Evolutionary conservation across 1,140 invertebrate species (phyloP).

Genomic region (Ostrea denselamellosa): DNA sequence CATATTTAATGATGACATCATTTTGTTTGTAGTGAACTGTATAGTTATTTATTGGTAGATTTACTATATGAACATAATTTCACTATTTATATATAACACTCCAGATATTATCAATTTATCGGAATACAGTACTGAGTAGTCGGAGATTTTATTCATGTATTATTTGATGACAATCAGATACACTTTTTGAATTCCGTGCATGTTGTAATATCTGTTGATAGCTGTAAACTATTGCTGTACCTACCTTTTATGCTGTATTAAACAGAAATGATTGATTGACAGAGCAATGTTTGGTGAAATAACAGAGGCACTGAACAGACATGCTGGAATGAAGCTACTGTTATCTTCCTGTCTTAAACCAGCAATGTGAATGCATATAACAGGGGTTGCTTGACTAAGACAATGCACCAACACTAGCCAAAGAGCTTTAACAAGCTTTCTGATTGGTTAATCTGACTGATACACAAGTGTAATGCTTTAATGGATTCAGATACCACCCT

Average conservation of each 20-base stretch:
- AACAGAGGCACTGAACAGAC: background rate
- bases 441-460: constrained; percentile 33
- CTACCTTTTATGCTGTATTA: background rate
- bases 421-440: constrained; percentile 1
- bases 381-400: constrained; percentile 16
- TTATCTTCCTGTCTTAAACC: background rate
- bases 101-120: background rate
- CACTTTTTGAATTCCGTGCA: constrained; percentile 11
- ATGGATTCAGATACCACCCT: background rate
- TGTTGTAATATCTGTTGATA: constrained; percentile 8
- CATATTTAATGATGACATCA: constrained; percentile 16
- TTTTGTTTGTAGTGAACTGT: constrained; percentile 12
- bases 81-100: background rate
- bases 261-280: background rate
- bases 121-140: background rate
- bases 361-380: background rate
- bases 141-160: background rate
- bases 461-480: constrained; percentile 24
- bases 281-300: background rate
- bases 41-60: background rate
- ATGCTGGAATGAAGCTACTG: background rate
- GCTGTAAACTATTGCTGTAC: background rate
- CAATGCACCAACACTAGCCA: constrained; percentile 9
- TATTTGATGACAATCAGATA: background rate
- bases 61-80: background rate